These are phyloP conservation scores for Octonoba sinensis DNA, from an alignment of 2,888 invertebrate genomes.

Conservation along the genomic window DNA sequence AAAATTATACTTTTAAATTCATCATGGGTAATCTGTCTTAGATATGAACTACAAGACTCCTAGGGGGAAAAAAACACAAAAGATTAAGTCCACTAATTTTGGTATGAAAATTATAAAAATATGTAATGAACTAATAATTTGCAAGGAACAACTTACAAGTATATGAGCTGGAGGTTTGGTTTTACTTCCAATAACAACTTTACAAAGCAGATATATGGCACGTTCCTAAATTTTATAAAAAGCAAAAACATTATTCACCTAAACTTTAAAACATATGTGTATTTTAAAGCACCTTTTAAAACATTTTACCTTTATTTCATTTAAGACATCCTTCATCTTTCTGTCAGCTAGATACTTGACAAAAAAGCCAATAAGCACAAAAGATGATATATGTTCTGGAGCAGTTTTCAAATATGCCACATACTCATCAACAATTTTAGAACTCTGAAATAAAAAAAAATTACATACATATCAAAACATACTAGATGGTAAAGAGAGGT, in stretches of 20 bases:
- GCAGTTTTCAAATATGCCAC: slow-evolving; percentile 22
- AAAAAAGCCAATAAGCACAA: slow-evolving; percentile 41
- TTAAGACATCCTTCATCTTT: slow-evolving; percentile 24
- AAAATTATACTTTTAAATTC: slow-evolving; percentile 83
- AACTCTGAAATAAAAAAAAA: background rate
- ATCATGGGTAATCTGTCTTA: slow-evolving; percentile 64
- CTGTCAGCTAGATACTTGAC: slow-evolving; percentile 38
- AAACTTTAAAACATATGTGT: background rate
- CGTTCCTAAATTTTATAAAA: slow-evolving; percentile 29
- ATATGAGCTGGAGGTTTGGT: slow-evolving; percentile 48
- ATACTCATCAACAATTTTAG: slow-evolving; percentile 28
- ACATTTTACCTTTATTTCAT: slow-evolving; percentile 29
- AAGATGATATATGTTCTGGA: slow-evolving; percentile 32
- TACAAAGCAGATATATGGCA: slow-evolving; percentile 36
- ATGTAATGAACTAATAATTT: background rate
- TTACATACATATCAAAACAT: background rate
- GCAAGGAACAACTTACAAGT: slow-evolving; percentile 38
- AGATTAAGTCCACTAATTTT: background rate
- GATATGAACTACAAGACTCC: slow-evolving; percentile 38
- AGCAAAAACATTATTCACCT: background rate
- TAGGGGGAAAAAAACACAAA: background rate
- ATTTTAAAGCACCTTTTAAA: background rate
- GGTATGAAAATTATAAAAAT: background rate
- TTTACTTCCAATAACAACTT: slow-evolving; percentile 58
- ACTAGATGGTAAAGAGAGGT: background rate